Percentiles rank a stretch among this genome's conserved stretches.
Conservation (phyloP, 1,140 invertebrate species). For the Trichoplusia ni region DNA sequence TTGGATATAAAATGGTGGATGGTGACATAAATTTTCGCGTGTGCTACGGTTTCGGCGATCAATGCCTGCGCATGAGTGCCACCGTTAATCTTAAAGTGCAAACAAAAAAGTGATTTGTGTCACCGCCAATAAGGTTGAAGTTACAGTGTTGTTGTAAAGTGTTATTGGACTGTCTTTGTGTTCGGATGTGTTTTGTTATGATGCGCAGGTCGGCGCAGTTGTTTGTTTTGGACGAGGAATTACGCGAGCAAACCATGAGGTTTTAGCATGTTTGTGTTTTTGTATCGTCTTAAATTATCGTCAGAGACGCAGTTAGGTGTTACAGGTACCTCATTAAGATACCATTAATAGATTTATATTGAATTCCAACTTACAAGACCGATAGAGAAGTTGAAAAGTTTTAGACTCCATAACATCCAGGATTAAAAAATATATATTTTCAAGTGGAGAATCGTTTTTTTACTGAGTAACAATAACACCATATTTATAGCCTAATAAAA, state of each 20-base stretch:
- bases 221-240: conserved; percentile 31
- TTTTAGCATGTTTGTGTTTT: conserved; percentile 8
- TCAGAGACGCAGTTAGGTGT: neutral
- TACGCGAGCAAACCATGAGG: neutral
- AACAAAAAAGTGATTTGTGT: conserved; percentile 9
- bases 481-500: too few species aligned
- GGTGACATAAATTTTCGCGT: conserved; percentile 35
- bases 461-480: too few species aligned
- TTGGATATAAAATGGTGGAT: conserved; percentile 25
- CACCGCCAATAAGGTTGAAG: conserved; percentile 1
- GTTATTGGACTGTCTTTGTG: conserved; percentile 25
- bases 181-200: conserved; percentile 30
- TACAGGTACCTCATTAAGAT: neutral
- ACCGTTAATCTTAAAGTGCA: neutral
- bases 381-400: too few species aligned
- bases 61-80: neutral
- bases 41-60: neutral
- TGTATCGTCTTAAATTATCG: neutral
- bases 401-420: too few species aligned
- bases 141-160: conserved; percentile 20
- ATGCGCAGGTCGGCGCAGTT: conserved; percentile 16
- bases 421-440: too few species aligned
- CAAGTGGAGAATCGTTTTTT: too few species aligned
- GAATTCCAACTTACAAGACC: too few species aligned
- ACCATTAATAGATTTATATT: too few species aligned